These are phyloP conservation scores for Lepidocyrtinus sp. DNA, from an alignment of 2,888 invertebrate species.

Conservation along the genomic window DNA sequence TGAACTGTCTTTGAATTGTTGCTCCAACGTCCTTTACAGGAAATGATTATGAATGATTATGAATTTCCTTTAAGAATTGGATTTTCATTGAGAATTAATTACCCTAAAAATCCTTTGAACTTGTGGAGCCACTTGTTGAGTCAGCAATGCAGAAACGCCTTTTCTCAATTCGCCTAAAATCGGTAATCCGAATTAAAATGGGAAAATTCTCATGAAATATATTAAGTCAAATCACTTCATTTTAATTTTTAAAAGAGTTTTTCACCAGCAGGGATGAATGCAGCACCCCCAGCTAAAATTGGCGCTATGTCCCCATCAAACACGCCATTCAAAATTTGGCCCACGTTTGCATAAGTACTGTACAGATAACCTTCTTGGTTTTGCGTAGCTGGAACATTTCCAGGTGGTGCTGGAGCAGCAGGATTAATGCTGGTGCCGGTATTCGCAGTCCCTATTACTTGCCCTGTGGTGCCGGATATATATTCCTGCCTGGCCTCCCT, in stretches of 20 bases:
- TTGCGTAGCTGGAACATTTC: slow-evolving; percentile 2
- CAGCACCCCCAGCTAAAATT: slow-evolving; percentile 34
- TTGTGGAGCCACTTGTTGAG: not conserved
- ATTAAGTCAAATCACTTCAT: too few species aligned
- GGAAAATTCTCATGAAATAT: too few species aligned
- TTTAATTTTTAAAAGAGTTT: too few species aligned
- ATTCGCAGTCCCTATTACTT: not conserved
- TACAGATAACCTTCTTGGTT: not conserved
- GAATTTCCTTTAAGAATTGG: too few species aligned
- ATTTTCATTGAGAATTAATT: too few species aligned
- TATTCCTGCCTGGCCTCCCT: slow-evolving; percentile 37
- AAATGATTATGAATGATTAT: too few species aligned
- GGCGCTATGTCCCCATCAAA: slow-evolving; percentile 30
- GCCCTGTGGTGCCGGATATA: not conserved
- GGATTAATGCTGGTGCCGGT: too few species aligned
- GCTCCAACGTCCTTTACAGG: too few species aligned
- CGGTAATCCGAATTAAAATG: too few species aligned
- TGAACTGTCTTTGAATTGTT: too few species aligned
- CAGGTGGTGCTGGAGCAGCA: not conserved
- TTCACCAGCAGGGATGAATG: slow-evolving; percentile 31
- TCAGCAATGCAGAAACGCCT: not conserved
- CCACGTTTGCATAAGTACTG: slow-evolving; percentile 23
- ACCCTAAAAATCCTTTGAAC: not conserved
- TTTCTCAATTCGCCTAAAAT: not conserved
- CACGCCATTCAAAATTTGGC: slow-evolving; percentile 30